A percentile compares a stretch with the other conserved stretches of the same genome.
Evolutionary conservation across 1,140 invertebrate genomes (phyloP).

Genomic region (Drosophila paulistorum): DNA sequence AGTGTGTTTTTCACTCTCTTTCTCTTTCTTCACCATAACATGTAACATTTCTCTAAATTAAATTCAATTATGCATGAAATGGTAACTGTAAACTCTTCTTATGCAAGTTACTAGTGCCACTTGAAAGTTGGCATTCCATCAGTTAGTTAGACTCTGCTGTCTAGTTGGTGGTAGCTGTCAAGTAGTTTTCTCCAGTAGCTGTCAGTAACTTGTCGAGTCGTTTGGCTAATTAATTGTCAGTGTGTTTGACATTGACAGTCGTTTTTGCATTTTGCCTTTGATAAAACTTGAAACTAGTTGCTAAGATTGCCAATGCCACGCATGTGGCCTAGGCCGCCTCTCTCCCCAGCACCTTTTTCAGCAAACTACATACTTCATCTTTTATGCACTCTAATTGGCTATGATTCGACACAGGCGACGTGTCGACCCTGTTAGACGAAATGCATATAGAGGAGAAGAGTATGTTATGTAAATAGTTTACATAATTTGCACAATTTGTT

Average conservation of each 20-base stretch:
- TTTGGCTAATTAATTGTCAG: constrained; percentile 24
- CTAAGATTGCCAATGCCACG: neutral
- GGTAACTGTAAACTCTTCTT: neutral
- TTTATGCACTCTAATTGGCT: constrained; percentile 40
- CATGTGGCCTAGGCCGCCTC: neutral
- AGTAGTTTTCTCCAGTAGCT: neutral
- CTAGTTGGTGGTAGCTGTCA: neutral
- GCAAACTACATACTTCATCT: neutral
- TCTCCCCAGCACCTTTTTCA: neutral
- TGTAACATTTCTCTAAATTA: constrained; percentile 4
- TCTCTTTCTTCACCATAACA: too few species aligned
- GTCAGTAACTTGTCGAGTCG: neutral
- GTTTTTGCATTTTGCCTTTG: constrained; percentile 19
- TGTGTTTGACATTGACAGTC: neutral
- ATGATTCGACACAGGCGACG: constrained; percentile 29
- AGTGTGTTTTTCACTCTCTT: neutral
- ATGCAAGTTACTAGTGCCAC: neutral
- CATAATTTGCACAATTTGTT: neutral
- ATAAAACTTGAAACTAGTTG: constrained; percentile 17
- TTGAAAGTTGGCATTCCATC: neutral
- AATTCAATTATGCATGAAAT: constrained; percentile 9
- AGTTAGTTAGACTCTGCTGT: too few species aligned
- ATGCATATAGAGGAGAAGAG: neutral
- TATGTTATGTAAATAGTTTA: too few species aligned
- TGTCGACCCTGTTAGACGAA: neutral